Conservation (phyloP, 2,888 invertebrate genomes). For the Emmelina monodactyla region DNA sequence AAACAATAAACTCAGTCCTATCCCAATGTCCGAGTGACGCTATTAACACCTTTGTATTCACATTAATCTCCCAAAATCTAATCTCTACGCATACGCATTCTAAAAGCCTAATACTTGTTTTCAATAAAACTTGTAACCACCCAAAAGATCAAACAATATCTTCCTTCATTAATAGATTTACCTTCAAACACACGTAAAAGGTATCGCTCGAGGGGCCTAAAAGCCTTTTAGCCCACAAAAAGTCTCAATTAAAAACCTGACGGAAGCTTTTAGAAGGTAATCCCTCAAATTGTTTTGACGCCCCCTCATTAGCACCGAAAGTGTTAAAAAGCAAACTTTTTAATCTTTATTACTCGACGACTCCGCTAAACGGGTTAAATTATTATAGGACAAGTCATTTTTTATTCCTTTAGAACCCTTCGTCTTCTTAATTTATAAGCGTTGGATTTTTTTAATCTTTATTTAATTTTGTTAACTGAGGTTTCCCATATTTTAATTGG, state of each 20-base stretch:
- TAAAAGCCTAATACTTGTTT: no score
- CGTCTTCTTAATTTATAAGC: slow-evolving; percentile 51
- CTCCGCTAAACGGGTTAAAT: slow-evolving; percentile 63
- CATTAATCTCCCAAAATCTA: no score
- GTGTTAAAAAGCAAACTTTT: slow-evolving; percentile 67
- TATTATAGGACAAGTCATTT: slow-evolving; percentile 58
- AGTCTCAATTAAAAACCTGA: slow-evolving; percentile 66
- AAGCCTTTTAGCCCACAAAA: slow-evolving; percentile 61
- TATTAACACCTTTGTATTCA: no score
- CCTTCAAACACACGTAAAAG: slow-evolving; percentile 10
- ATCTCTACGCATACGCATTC: no score
- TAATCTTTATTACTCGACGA: slow-evolving; percentile 64
- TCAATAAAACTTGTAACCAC: not conserved
- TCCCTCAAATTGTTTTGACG: slow-evolving; percentile 67
- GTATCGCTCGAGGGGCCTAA: slow-evolving; percentile 49
- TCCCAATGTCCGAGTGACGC: no score
- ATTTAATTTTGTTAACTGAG: slow-evolving; percentile 38
- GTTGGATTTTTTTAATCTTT: slow-evolving; percentile 43
- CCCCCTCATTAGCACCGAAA: slow-evolving; percentile 66
- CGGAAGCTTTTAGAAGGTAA: slow-evolving; percentile 68
- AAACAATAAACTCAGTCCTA: no score
- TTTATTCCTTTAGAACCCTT: slow-evolving; percentile 56
- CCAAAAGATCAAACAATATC: slow-evolving; percentile 28
- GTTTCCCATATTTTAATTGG: slow-evolving; percentile 48
- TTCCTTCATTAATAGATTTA: slow-evolving; percentile 61